These are phyloP conservation scores for Apamea anceps DNA, from an alignment of 2,888 invertebrate genomes.

Conservation along the genomic window DNA sequence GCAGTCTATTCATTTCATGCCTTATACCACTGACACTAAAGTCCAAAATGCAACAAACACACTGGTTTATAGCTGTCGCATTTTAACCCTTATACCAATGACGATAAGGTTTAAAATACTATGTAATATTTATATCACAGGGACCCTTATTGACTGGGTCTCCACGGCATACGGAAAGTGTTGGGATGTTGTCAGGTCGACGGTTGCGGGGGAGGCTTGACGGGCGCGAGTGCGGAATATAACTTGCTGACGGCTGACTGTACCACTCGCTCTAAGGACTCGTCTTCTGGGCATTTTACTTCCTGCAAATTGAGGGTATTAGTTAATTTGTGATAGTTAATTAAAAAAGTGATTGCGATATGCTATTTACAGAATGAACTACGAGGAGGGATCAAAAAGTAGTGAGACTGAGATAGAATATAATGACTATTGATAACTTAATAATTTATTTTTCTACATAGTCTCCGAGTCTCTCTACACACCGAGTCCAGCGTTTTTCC, in stretches of 20 bases:
- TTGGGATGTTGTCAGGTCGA: not conserved
- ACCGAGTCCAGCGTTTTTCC: too few species aligned
- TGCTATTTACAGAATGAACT: not conserved
- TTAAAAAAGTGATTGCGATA: not conserved
- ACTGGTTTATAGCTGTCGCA: not conserved
- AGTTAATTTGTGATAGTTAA: not conserved
- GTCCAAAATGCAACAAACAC: slow-evolving; percentile 5
- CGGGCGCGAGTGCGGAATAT: slow-evolving; percentile 94
- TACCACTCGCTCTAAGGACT: slow-evolving; percentile 95
- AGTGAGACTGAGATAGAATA: too few species aligned
- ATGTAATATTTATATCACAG: not conserved
- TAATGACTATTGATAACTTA: too few species aligned
- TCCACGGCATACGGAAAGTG: too few species aligned
- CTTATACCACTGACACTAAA: not conserved
- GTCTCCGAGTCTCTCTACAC: too few species aligned
- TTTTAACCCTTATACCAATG: not conserved
- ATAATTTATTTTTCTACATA: too few species aligned
- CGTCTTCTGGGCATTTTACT: slow-evolving; percentile 95
- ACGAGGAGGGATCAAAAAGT: too few species aligned
- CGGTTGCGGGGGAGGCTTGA: slow-evolving; percentile 69
- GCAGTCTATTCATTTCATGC: not conserved
- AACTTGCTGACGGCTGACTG: slow-evolving; percentile 96
- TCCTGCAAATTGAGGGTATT: slow-evolving; percentile 86
- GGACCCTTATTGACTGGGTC: too few species aligned
- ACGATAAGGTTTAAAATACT: not conserved